Evolutionary conservation across 2,888 invertebrate genomes (phyloP), one percentile per base, ranked within the genome.

Genomic region (Chymomyza amoena): DNA sequence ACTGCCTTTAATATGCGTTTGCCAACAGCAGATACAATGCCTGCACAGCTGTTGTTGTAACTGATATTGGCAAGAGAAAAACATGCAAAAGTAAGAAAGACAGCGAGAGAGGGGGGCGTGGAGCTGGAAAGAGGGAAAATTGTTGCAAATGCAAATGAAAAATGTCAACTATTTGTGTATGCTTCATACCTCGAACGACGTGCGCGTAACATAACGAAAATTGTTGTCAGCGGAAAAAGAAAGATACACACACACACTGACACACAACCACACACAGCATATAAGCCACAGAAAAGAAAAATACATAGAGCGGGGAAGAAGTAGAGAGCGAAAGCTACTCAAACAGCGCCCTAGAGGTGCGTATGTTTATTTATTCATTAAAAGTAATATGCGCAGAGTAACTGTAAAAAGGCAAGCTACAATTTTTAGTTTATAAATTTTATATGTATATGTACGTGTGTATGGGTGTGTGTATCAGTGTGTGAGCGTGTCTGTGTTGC

Each of bases 71-170:
- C 20, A 56, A 60, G 54, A 50, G 32, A 67, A 45, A 57, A 64
- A 74, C 70, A 59, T 13, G 32, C 51, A 52, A 25, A 76, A 71
- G 73, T 39, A 45, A 16, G 13, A 54, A 57, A 84, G 7, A 79
- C 76, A 70, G n/a, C 16, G 16, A 18, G 52, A 5, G 9, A 54
- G 9, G 4, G 32, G 7, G 32, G 32, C 32, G 18, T 54, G 20
- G 7, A 9, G 20, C 2, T 54, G 16, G 18, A 20, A n/a, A n/a
- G n/a, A n/a, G n/a, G 61, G 78, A 68, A 45, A 45, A 84, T 76
- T 79, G 78, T 79, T 76, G 87, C 84, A 81, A 84, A 86, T 87
- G 84, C 82, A 84, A 83, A 84, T 87, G 87, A 81, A 87, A 84
- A 84, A 87, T 81, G 84, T 79, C 87, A 84, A 84, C 87, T 83